phyloP scores from a whole-genome alignment of 2,797 vertebrate species.

The Acrocephalus scirpaceus region DNA sequence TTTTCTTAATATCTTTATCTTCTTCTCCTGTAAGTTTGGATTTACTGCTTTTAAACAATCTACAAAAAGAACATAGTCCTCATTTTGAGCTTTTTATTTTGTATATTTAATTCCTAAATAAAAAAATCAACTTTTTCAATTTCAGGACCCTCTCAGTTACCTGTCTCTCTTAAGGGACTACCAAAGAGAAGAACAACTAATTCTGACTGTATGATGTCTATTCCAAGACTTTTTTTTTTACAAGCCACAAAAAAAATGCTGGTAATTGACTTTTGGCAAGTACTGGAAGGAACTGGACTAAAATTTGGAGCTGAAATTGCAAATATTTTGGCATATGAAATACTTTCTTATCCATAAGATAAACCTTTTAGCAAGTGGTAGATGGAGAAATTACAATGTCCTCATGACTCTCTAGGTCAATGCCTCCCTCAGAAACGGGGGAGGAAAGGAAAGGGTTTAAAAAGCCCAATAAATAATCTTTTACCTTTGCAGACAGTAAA shows the following conservation, averaged over 20 bases:
- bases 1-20: conserved; percentile 19
- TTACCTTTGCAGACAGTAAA: background rate
- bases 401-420: background rate
- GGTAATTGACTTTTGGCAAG: background rate
- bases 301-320: background rate
- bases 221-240: background rate
- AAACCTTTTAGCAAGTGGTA: background rate
- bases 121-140: background rate
- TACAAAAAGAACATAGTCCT: background rate
- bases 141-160: background rate
- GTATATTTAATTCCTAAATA: background rate
- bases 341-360: background rate
- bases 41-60: conserved; percentile 58
- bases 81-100: background rate
- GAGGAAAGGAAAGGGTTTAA: background rate
- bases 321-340: background rate
- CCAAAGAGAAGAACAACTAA: background rate
- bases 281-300: background rate
- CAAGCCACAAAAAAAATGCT: background rate
- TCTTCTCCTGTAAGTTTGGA: conserved; percentile 2
- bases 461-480: background rate
- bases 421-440: background rate
- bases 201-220: background rate
- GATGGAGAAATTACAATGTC: background rate
- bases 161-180: background rate